Base-by-base conservation (phyloP, 2,113 vertebrate species). In the Gnathonemus longibarbis region DNA sequence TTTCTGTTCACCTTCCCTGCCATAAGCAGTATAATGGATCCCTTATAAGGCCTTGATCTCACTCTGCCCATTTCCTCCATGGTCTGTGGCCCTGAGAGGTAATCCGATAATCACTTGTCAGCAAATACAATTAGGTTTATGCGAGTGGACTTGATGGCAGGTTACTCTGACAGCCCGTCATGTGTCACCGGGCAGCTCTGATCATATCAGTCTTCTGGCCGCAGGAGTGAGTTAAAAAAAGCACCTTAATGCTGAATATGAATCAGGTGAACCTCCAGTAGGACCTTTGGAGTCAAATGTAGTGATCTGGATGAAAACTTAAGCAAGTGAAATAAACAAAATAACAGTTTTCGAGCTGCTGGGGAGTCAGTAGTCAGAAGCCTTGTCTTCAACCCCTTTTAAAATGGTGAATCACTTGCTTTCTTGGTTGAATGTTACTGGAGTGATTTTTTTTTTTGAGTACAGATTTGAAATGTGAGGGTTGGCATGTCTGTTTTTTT, bases 41-140 rank as follows among this genome's bases (percentile, higher is more conserved):
- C n/a, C 19, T 35, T 11, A 49, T 88, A 49, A 35, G 62, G 58
- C 3, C 42, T 88, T 88, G 88, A 88, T 45, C 46, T 74, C 45
- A 74, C 17, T 77, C 42, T n/a, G 31, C 48, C 48, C 19, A 8
- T 89, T 70, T 15, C 39, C 7, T 17, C 62, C 27, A 31, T 31
- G 62, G 27, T 31, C 49, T 48, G 27, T 50, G 19, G 48, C 70
- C 46, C 88, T 89, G 48, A n/a, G 6, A 80, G 70, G 46, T 53
- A 74, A 89, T 89, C 48, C 5, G 31, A 39, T 50, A 48, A 80
- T 50, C 88, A 24, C 48, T 89, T 89, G 70, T 50, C 70, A 80
- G 31, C 50, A 21, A 77, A 89, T 31, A 39, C 53, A 88, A 70
- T 70, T 88, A 70, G 88, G 27, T 53, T 50, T 27, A 39, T 83